Percentiles rank a stretch among this genome's conserved stretches.
phyloP scores from a whole-genome alignment of 2,797 vertebrate genomes.

The Spinus pinus region DNA sequence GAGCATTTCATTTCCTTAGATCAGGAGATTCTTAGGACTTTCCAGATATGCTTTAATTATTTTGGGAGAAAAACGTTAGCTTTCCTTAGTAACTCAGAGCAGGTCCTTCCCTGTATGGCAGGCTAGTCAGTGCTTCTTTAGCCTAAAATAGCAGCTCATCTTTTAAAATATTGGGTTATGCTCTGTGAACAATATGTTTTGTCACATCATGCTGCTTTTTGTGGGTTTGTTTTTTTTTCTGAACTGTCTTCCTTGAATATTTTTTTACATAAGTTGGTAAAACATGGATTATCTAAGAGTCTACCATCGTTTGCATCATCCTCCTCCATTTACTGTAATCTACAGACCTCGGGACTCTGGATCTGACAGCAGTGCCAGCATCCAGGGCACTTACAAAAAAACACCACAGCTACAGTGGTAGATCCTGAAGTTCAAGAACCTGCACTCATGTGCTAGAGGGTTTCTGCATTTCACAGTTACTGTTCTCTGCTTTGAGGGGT shows the following conservation, averaged over 20 bases:
- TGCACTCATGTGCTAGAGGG: background rate
- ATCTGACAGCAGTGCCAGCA: background rate
- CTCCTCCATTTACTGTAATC: background rate
- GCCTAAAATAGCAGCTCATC: background rate
- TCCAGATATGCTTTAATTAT: background rate
- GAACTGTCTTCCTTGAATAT: background rate
- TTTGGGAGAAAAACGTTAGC: background rate
- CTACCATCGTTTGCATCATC: background rate
- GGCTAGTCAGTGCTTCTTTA: background rate
- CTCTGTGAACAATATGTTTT: background rate
- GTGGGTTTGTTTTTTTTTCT: background rate
- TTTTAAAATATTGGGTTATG: background rate
- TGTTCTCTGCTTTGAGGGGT: background rate
- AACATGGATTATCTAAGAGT: background rate
- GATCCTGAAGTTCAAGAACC: background rate
- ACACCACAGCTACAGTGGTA: background rate
- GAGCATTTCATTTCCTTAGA: conserved; percentile 17
- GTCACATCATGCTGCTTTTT: background rate
- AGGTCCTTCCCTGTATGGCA: background rate
- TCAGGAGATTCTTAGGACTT: background rate
- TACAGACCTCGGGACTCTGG: background rate
- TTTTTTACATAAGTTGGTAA: background rate
- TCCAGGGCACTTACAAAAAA: background rate
- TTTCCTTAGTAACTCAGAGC: background rate
- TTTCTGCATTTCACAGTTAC: background rate